Evolutionary conservation across 2,888 invertebrate species (phyloP), one percentile per base, ranked within the genome.

Genomic region (Drosophila kokeensis): DNA sequence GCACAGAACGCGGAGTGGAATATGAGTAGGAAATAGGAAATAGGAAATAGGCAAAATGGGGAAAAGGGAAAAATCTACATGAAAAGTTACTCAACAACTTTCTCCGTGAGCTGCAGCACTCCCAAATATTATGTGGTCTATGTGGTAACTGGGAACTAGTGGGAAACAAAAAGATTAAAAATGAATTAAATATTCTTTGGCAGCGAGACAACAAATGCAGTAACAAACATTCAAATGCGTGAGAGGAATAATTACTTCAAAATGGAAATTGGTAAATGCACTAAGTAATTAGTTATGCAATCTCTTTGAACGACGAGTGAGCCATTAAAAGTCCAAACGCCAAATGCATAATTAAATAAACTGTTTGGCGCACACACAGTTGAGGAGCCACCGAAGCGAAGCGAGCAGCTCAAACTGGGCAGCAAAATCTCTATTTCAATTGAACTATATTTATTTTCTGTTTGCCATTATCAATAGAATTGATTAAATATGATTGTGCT

Each of bases 221-320:
- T 32, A 79, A 69, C 7, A 69, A 49, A 40, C 38, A 69, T 40
- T 60, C 15, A 62, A 73, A 54, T 79, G 79, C 59, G 78, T 68
- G 58, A 52, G 29, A 18, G 24, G 29, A 2, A n/a, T 34, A 21
- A 63, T 64, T 67, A 62, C 65, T 63, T 60, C 32, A 61, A 50
- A 40, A 32, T 62, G 66, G 70, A 83, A 84, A 81, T 81, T 74
- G 81, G 58, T 81, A 64, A 87, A 83, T 81, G 79, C 78, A 76
- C 70, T 4, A 8, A 21, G n/a, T 83, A 69, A 85, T 81, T 81
- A 89, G 87, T 84, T 85, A 89, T 79, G 76, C 79, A 81, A 87
- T 74, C 50, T 58, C 76, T 71, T 79, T 76, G 81, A 84, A 66
- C 88, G 83, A 73, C 72, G 78, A 50, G 21, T 24, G 30, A n/a